Conservation (phyloP, 2,888 invertebrate species). For the Melinaea marsaeus region DNA sequence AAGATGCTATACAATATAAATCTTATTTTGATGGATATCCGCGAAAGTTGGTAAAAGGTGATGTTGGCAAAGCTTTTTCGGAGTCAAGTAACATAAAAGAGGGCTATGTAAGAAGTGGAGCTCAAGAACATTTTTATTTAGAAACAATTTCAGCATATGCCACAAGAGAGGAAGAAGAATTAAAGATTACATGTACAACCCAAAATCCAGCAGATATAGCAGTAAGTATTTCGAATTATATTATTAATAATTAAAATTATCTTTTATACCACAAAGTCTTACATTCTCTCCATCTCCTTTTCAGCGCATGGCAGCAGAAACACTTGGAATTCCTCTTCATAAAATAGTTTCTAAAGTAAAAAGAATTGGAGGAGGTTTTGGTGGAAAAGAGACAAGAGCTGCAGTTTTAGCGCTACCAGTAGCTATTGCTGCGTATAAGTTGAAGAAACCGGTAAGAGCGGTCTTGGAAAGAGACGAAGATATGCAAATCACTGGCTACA, state of each 20-base stretch:
- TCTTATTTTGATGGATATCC: conserved; percentile 81
- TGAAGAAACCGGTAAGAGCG: conserved; percentile 83
- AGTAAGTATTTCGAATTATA: conserved; percentile 52
- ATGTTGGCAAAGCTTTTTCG: conserved; percentile 81
- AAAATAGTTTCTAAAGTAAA: conserved; percentile 84
- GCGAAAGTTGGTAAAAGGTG: conserved; percentile 78
- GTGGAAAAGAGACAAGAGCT: conserved; percentile 89
- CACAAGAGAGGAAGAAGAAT: conserved; percentile 86
- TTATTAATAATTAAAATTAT: too few species aligned
- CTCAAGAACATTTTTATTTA: conserved; percentile 94
- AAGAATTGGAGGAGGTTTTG: conserved; percentile 92
- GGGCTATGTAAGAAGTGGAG: conserved; percentile 84
- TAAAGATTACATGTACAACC: conserved; percentile 88
- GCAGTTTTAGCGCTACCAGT: conserved; percentile 80
- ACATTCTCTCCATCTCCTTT: conserved; percentile 25
- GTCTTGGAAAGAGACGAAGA: conserved; percentile 92
- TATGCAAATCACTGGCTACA: conserved; percentile 86
- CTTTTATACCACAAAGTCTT: too few species aligned
- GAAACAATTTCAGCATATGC: conserved; percentile 85
- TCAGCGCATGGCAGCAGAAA: conserved; percentile 80
- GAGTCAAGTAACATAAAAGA: conserved; percentile 81
- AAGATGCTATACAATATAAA: conserved; percentile 86
- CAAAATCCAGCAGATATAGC: conserved; percentile 88
- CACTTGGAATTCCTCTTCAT: conserved; percentile 81
- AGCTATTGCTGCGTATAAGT: conserved; percentile 85